A percentile compares a stretch with the other conserved stretches of the same genome.
Conservation (phyloP, 2,888 invertebrate genomes). For the Iphiclides podalirius region DNA sequence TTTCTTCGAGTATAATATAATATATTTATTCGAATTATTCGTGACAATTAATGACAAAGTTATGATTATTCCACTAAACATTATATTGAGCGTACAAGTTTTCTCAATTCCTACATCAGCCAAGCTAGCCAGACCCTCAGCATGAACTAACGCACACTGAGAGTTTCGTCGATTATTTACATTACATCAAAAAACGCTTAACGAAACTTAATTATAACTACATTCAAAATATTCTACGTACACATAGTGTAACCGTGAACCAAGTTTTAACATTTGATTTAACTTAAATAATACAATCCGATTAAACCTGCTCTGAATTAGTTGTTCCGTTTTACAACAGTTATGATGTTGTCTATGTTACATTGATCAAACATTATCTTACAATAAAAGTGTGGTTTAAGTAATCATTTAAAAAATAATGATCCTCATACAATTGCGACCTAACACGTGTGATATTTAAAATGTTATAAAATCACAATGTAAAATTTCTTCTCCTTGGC, state of each 20-base stretch:
- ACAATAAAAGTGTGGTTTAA: no score
- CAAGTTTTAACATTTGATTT: background rate
- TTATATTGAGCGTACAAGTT: slow-evolving; percentile 72
- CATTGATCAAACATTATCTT: background rate
- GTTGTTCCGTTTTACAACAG: no score
- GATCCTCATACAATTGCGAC: slow-evolving; percentile 1
- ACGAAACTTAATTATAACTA: slow-evolving; percentile 30
- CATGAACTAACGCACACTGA: slow-evolving; percentile 40
- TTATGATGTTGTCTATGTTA: no score
- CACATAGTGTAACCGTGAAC: background rate
- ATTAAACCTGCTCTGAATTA: no score
- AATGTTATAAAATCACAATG: background rate
- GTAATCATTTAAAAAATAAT: background rate
- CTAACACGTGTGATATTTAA: background rate
- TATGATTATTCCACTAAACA: slow-evolving; percentile 61
- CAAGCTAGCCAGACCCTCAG: slow-evolving; percentile 54
- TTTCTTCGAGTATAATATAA: slow-evolving; percentile 53
- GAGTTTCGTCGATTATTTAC: slow-evolving; percentile 49
- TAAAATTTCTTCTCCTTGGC: background rate
- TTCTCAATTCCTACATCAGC: slow-evolving; percentile 75
- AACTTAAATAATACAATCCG: no score
- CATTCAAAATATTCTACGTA: slow-evolving; percentile 14
- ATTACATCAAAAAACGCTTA: slow-evolving; percentile 37
- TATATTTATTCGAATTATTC: slow-evolving; percentile 70
- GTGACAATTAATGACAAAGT: slow-evolving; percentile 71